phyloP scores from a whole-genome alignment of 2,888 invertebrate genomes.

The Drosophila anomalata region DNA sequence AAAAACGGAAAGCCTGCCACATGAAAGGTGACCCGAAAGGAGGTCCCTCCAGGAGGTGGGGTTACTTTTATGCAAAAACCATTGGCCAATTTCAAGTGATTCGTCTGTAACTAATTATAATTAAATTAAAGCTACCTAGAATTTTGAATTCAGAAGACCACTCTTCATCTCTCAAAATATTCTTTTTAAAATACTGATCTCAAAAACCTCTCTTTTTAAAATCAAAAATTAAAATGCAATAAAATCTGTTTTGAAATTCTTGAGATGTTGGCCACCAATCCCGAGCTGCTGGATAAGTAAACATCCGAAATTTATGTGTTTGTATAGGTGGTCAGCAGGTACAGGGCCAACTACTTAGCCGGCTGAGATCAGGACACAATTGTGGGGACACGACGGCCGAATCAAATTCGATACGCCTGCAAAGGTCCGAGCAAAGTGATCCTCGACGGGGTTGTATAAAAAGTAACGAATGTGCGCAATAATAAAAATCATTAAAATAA shows the following conservation, averaged over 20 bases:
- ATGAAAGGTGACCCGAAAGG: conserved; percentile 31
- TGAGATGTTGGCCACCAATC: background rate
- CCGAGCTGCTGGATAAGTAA: conserved; percentile 26
- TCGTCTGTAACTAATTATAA: background rate
- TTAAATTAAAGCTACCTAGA: background rate
- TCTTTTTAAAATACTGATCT: too few species aligned
- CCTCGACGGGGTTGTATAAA: conserved; percentile 67
- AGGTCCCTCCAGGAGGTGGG: background rate
- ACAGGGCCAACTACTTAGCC: conserved; percentile 31
- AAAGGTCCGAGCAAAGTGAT: conserved; percentile 28
- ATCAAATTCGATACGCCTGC: conserved; percentile 32
- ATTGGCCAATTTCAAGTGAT: conserved; percentile 2
- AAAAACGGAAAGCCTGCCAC: conserved; percentile 26
- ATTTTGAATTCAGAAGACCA: background rate
- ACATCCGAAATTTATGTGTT: conserved; percentile 31
- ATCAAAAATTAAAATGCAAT: background rate
- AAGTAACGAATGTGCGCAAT: conserved; percentile 80
- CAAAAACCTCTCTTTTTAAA: background rate
- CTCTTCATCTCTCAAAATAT: background rate
- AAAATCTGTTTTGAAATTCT: background rate
- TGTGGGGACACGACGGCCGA: conserved; percentile 37
- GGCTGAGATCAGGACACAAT: conserved; percentile 32
- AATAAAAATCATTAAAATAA: conserved; percentile 82
- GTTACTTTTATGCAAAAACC: background rate
- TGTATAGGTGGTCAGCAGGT: conserved; percentile 20